These are phyloP conservation scores for Halichoeres trimaculatus DNA, from an alignment of 2,113 vertebrate genomes.

Conservation along the genomic window DNA sequence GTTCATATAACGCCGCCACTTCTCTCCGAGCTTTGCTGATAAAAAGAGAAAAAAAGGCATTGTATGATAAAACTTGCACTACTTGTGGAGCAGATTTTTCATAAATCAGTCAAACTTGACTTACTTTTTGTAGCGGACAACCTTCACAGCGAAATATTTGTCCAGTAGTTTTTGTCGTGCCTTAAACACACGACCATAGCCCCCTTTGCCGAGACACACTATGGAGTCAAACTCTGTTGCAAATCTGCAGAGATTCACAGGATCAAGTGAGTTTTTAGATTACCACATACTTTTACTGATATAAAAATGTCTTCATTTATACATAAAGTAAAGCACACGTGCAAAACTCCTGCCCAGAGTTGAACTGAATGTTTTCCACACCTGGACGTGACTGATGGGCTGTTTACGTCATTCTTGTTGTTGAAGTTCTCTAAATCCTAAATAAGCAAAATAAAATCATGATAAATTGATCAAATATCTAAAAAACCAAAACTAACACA, in stretches of 20 bases:
- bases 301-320: too few species aligned
- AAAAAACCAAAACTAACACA: background rate
- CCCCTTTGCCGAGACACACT: constrained; percentile 65
- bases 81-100: background rate
- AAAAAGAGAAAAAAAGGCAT: background rate
- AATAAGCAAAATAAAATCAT: constrained; percentile 9
- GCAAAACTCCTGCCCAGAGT: too few species aligned
- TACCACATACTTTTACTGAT: too few species aligned
- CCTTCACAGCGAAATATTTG: constrained; percentile 76
- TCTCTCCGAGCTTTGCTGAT: constrained; percentile 78
- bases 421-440: constrained; percentile 44
- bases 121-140: constrained; percentile 71
- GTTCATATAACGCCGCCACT: constrained; percentile 61
- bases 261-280: background rate
- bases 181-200: constrained; percentile 79
- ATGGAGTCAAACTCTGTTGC: constrained; percentile 70
- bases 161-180: constrained; percentile 64
- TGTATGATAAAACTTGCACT: background rate
- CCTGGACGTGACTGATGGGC: constrained; percentile 48
- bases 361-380: constrained; percentile 7
- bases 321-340: too few species aligned
- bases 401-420: background rate
- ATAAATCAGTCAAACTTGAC: constrained; percentile 26
- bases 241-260: constrained; percentile 67
- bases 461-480: background rate